Evolutionary conservation across 1,140 invertebrate genomes (phyloP).

Genomic region (Drosophila ironensis): DNA sequence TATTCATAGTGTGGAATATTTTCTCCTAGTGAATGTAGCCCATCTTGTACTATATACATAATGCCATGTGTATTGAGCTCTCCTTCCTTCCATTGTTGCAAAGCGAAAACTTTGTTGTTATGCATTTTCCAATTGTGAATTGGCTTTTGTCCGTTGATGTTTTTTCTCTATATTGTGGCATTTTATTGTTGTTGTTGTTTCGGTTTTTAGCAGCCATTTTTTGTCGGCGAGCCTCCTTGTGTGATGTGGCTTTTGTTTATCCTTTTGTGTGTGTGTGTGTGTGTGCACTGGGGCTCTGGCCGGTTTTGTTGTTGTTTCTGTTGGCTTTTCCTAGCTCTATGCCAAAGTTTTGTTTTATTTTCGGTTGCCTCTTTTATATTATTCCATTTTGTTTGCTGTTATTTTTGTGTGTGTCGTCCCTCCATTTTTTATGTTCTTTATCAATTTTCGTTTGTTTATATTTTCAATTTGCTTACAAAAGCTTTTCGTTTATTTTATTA

Average conservation of each 20-base stretch:
- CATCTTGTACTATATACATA: slow-evolving; percentile 2
- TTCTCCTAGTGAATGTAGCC: not conserved
- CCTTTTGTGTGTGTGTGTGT: slow-evolving; percentile 50
- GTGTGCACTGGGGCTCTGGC: slow-evolving; percentile 35
- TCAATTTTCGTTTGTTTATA: slow-evolving; percentile 79
- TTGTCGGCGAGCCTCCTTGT: slow-evolving; percentile 45
- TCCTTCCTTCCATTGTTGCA: slow-evolving; percentile 37
- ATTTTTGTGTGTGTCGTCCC: not conserved
- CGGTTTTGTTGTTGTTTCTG: too few species aligned
- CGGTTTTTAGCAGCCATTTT: slow-evolving; percentile 18
- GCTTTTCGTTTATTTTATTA: slow-evolving; percentile 80
- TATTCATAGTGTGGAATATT: not conserved
- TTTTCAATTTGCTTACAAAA: slow-evolving; percentile 81
- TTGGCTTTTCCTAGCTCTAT: slow-evolving; percentile 54
- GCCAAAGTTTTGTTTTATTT: slow-evolving; percentile 1
- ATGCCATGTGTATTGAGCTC: slow-evolving; percentile 10
- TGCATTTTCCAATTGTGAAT: slow-evolving; percentile 57
- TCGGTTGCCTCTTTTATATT: slow-evolving; percentile 28
- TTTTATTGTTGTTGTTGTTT: slow-evolving; percentile 26
- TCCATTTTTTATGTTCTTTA: slow-evolving; percentile 41
- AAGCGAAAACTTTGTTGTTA: slow-evolving; percentile 50
- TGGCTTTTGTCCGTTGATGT: slow-evolving; percentile 42
- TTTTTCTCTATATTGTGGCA: slow-evolving; percentile 17
- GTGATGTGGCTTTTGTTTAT: slow-evolving; percentile 44
- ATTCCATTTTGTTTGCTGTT: slow-evolving; percentile 25